These are phyloP conservation scores for Trachythela sp. DNA, from an alignment of 64 coral and sea anemone species.

Conservation along the genomic window DNA sequence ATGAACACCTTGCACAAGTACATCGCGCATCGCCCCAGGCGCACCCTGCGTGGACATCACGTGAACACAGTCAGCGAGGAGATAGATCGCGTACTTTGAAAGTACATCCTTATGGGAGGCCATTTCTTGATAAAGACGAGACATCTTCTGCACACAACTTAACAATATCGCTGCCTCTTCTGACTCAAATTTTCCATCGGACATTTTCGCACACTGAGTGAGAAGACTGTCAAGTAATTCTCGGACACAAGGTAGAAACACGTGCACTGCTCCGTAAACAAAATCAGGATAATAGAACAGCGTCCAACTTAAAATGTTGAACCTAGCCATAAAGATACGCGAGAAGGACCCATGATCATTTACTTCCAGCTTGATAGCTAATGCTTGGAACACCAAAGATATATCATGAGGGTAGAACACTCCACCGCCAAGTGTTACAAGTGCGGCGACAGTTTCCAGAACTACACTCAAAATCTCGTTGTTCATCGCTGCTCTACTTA, in stretches of 20 bases:
- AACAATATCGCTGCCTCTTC: not conserved
- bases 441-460: not conserved
- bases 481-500: not conserved
- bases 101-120: not conserved
- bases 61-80: not conserved
- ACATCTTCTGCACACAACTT: not conserved
- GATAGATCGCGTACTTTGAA: not conserved
- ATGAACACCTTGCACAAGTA: not conserved
- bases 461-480: not conserved
- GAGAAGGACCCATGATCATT: not conserved
- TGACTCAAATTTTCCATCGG: not conserved
- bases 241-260: not conserved
- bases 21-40: not conserved
- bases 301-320: not conserved
- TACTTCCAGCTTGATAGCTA: not conserved
- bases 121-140: conserved; percentile 17
- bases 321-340: not conserved
- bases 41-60: not conserved
- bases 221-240: not conserved
- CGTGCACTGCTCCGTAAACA: not conserved
- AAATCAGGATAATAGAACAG: not conserved
- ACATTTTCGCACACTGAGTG: not conserved
- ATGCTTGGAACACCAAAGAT: not conserved
- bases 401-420: conserved; percentile 4
- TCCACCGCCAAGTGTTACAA: not conserved